These are phyloP conservation scores for Desoria tigrina DNA, from an alignment of 2,888 invertebrate genomes.

Conservation along the genomic window DNA sequence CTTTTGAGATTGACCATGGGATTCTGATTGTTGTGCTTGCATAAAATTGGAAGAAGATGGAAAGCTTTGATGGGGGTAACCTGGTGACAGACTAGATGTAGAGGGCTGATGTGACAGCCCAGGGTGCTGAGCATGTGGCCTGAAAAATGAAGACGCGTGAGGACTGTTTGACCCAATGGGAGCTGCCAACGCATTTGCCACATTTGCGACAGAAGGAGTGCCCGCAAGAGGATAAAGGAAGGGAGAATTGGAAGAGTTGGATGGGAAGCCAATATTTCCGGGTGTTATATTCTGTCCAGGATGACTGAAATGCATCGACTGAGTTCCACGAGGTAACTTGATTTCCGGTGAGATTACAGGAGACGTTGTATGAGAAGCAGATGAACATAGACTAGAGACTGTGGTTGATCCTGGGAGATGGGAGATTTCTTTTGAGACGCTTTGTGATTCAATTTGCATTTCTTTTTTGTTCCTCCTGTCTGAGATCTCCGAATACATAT, in stretches of 20 bases:
- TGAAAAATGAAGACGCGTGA: constrained; percentile 2
- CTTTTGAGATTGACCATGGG: constrained; percentile 7
- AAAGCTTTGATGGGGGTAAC: constrained; percentile 9
- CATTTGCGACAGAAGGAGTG: constrained; percentile 2
- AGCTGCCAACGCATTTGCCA: background rate
- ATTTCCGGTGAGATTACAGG: constrained; percentile 1
- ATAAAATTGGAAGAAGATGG: background rate
- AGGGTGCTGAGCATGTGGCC: constrained; percentile 27
- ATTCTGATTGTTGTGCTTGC: constrained; percentile 12
- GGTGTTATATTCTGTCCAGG: constrained; percentile 1
- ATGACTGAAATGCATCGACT: constrained; percentile 19
- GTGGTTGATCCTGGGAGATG: background rate
- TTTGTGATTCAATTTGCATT: background rate
- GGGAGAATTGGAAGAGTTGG: constrained; percentile 12
- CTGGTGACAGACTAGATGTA: constrained; percentile 22
- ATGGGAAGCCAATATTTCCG: background rate
- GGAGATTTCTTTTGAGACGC: background rate
- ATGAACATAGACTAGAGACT: background rate
- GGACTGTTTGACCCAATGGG: constrained; percentile 12
- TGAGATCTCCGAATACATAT: constrained; percentile 3
- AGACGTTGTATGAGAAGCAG: constrained; percentile 6
- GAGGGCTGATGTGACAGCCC: constrained; percentile 7
- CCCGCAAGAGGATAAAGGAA: constrained; percentile 28
- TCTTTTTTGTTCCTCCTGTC: background rate
- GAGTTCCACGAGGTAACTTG: background rate